Percentiles rank a stretch among this genome's conserved stretches.
Evolutionary conservation across 2,113 vertebrate genomes (phyloP).

Genomic region (Pterocles orientalis): DNA sequence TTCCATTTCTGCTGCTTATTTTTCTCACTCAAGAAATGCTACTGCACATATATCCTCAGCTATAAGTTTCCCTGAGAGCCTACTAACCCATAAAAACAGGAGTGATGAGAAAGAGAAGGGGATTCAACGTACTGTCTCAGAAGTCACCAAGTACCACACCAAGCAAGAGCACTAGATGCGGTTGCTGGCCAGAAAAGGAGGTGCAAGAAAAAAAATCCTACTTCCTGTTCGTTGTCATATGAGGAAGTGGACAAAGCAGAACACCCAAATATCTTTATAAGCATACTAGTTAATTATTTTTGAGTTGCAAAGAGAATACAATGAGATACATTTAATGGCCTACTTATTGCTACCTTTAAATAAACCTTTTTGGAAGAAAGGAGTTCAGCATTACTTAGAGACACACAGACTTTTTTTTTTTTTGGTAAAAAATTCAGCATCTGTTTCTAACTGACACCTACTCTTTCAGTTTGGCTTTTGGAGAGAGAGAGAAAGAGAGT

Average conservation of each 20-base stretch:
- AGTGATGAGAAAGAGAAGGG: fast-evolving
- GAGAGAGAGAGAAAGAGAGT: neutral
- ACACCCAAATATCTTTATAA: neutral
- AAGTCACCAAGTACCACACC: neutral
- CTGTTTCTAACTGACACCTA: neutral
- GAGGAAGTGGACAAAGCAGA: neutral
- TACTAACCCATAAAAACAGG: neutral
- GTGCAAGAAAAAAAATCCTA: neutral
- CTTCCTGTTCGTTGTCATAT: neutral
- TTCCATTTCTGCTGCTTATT: neutral
- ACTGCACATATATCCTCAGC: neutral
- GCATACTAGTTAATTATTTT: neutral
- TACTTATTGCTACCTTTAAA: conserved; percentile 1
- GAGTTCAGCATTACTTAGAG: neutral
- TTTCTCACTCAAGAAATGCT: neutral
- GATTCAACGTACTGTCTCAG: neutral
- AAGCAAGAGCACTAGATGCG: neutral
- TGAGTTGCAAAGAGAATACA: neutral
- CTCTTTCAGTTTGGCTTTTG: neutral
- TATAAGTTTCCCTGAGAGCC: neutral
- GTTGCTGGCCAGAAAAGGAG: neutral
- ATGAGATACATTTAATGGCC: neutral
- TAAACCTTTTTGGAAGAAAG: neutral
- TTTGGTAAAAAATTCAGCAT: neutral
- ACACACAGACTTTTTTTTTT: neutral